Conservation (phyloP, 1,140 invertebrate genomes). For the Ptiloglossa arizonensis region DNA sequence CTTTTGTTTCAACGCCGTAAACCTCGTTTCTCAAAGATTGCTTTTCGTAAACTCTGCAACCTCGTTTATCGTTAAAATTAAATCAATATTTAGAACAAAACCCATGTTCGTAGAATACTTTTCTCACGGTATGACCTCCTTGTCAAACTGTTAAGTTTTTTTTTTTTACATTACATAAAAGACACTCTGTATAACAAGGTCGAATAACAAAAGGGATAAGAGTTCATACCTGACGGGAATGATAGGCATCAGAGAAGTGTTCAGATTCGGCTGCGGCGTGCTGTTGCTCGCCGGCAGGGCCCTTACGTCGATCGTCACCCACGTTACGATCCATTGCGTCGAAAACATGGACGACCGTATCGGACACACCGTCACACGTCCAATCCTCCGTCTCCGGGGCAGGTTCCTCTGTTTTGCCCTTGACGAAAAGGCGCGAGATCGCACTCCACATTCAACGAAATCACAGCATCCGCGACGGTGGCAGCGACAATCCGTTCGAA, state of each 20-base stretch:
- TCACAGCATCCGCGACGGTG: constrained; percentile 30
- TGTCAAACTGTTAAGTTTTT: no score
- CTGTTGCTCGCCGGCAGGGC: constrained; percentile 62
- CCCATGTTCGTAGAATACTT: no score
- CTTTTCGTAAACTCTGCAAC: no score
- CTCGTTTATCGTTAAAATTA: no score
- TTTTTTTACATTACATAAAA: no score
- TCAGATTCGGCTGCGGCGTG: constrained; percentile 71
- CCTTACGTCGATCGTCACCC: constrained; percentile 78
- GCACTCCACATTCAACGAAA: constrained; percentile 80
- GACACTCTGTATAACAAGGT: background rate
- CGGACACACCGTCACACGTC: constrained; percentile 68
- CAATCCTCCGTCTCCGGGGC: constrained; percentile 62
- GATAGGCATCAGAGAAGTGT: constrained; percentile 74
- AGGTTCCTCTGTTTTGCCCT: constrained; percentile 72
- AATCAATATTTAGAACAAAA: no score
- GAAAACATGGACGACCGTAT: constrained; percentile 80
- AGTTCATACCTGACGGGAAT: constrained; percentile 74
- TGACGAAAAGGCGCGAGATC: constrained; percentile 78
- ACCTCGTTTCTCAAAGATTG: no score
- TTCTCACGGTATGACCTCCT: no score
- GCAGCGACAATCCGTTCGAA: constrained; percentile 33
- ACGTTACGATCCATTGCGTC: constrained; percentile 80
- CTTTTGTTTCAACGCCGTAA: no score
- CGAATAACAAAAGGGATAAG: background rate